Conservation (phyloP, 2,797 vertebrate genomes). For the Heliangelus exortis region DNA sequence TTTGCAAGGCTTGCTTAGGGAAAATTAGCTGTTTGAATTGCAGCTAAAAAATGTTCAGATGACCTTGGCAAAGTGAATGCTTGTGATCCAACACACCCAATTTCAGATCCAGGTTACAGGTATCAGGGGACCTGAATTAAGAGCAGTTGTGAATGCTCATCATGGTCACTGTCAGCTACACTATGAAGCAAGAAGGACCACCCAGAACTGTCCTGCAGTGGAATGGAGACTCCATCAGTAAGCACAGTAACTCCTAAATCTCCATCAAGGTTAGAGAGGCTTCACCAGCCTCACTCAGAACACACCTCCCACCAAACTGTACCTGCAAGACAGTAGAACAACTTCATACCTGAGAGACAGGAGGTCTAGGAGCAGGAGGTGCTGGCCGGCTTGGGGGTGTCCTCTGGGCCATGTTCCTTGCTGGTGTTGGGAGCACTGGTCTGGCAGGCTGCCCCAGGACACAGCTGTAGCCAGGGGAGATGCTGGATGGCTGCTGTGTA, state of each 20-base stretch:
- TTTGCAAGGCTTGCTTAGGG: not conserved
- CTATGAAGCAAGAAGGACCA: not conserved
- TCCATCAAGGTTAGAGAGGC: rapidly evolving
- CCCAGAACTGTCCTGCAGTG: rapidly evolving
- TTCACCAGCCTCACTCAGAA: not conserved
- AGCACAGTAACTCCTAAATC: not conserved
- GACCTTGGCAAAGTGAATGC: not conserved
- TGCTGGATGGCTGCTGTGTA: not conserved
- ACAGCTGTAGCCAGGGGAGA: not conserved
- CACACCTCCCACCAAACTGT: not conserved
- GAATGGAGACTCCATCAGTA: rapidly evolving
- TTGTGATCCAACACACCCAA: not conserved
- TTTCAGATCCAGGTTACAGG: not conserved
- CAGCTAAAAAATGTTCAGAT: not conserved
- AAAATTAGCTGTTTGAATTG: not conserved
- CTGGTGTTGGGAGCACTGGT: rapidly evolving
- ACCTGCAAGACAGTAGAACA: rapidly evolving
- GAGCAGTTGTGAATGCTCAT: not conserved
- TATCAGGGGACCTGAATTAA: not conserved
- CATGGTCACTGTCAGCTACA: not conserved
- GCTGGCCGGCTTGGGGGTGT: slow-evolving; percentile 89
- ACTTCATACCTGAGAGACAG: slow-evolving; percentile 75
- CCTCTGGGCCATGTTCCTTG: slow-evolving; percentile 57
- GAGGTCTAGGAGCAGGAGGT: slow-evolving; percentile 86
- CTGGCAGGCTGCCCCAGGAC: not conserved